Conservation (phyloP, 2,888 invertebrate genomes). For the Agrenia bidenticulata region DNA sequence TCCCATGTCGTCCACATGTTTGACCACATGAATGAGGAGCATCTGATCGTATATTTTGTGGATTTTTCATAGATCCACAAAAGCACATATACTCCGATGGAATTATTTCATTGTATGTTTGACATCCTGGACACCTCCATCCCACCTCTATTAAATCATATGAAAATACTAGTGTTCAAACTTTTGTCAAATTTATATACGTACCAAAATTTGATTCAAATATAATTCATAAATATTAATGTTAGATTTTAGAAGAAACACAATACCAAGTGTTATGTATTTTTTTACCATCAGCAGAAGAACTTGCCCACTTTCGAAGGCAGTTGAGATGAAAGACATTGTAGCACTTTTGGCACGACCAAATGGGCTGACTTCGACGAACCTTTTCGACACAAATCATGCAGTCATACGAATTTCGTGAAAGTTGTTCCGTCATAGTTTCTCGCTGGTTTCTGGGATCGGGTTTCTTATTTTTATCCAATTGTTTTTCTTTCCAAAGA, state of each 20-base stretch:
- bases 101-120: slow-evolving; percentile 71
- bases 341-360: slow-evolving; percentile 89
- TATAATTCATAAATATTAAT: slow-evolving; percentile 17
- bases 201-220: neutral
- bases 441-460: slow-evolving; percentile 70
- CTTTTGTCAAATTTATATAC: no score
- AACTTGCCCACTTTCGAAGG: slow-evolving; percentile 86
- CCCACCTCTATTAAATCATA: slow-evolving; percentile 73
- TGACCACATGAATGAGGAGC: slow-evolving; percentile 91
- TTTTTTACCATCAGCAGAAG: slow-evolving; percentile 67
- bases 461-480: neutral
- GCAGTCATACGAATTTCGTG: slow-evolving; percentile 81
- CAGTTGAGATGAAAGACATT: slow-evolving; percentile 91
- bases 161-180: no score
- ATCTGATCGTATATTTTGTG: slow-evolving; percentile 61
- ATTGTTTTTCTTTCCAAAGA: no score
- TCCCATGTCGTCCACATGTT: slow-evolving; percentile 68
- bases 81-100: slow-evolving; percentile 86
- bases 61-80: slow-evolving; percentile 77
- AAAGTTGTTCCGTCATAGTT: slow-evolving; percentile 78
- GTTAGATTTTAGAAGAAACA: slow-evolving; percentile 19
- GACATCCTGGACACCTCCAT: slow-evolving; percentile 97
- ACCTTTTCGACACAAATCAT: slow-evolving; percentile 90
- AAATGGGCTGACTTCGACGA: slow-evolving; percentile 75
- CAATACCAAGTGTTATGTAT: neutral